Evolutionary conservation across 2,888 invertebrate genomes (phyloP), one percentile per base, ranked within the genome.

Genomic region (Brassicogethes aeneus): DNA sequence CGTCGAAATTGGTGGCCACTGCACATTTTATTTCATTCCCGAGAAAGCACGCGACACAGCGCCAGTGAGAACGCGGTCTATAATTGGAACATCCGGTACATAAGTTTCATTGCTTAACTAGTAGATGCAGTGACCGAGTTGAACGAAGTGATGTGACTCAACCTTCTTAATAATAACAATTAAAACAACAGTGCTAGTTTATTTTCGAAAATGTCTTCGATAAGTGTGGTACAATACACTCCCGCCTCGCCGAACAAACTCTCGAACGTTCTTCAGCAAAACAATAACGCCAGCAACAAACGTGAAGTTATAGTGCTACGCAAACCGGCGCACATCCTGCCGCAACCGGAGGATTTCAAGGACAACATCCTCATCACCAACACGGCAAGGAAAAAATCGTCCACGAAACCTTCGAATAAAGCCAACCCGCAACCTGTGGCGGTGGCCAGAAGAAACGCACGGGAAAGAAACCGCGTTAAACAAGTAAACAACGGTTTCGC

Each of bases 401-500:
- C 62, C 39, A 40, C 43, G 34, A 52, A 48, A 37, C 32, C 32
- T 3, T 7, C 32, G 12, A 13, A 50, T 23, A 53, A 56, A 44
- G 44, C 57, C 29, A 53, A 71, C 55, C 80, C 85, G 2, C 82
- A 82, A 37, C 87, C 85, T 1, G 77, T 86, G 15, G 85, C 91
- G 0, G 90, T 91, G 3, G 90, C 90, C 0, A 73, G 92, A 34
- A 72, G 94, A 59, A 95, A 94, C 70, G 93, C 92, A 46, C 77
- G 94, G 39, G 94, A 94, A 74, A 72, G 94, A 14, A 93, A 93
- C 68, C 77, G 94, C 44, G 93, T 93, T 7, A 88, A 91, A 54
- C 90, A 91, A 75, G 90, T 91, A 16, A 91, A 91, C 69, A 86
- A 89, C 58, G 92, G 91, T 13, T 92, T 91, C 64, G 87, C 89